phyloP scores from a whole-genome alignment of 1,140 invertebrate genomes.

The Penaeus vannamei region DNA sequence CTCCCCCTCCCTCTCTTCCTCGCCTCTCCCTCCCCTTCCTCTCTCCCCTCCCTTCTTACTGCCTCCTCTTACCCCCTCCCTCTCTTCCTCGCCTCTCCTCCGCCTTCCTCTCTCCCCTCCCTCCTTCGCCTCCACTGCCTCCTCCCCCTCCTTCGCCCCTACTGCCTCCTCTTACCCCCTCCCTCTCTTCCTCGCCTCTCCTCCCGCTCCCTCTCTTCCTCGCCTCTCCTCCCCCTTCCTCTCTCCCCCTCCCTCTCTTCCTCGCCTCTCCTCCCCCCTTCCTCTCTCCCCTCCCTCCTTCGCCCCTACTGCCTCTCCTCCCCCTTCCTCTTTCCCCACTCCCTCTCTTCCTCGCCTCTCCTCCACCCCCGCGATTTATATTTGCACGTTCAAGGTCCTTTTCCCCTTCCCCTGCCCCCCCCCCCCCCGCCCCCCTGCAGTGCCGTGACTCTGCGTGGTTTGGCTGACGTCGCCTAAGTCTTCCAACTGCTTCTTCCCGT shows the following conservation, averaged over 20 bases:
- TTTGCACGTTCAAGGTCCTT: no score
- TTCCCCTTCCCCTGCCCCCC: not conserved
- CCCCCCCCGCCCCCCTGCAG: no score
- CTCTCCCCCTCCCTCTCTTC: not conserved
- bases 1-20: no score
- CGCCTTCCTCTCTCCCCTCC: not conserved
- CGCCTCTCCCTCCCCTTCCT: no score
- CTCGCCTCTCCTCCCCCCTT: not conserved
- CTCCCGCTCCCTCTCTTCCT: not conserved
- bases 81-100: not conserved
- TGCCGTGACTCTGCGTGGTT: no score
- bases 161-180: not conserved
- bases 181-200: not conserved
- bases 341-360: not conserved
- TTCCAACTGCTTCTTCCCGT: no score
- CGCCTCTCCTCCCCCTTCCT: not conserved
- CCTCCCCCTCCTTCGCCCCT: not conserved
- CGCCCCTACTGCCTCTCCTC: not conserved
- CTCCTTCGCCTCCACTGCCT: not conserved
- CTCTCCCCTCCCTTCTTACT: not conserved
- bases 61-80: not conserved
- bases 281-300: not conserved
- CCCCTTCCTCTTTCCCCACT: not conserved
- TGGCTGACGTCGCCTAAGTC: no score
- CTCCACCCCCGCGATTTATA: no score